Evolutionary conservation across 2,113 vertebrate genomes (phyloP), one percentile per base, ranked within the genome.

Genomic region (Daphoenositta chrysoptera): DNA sequence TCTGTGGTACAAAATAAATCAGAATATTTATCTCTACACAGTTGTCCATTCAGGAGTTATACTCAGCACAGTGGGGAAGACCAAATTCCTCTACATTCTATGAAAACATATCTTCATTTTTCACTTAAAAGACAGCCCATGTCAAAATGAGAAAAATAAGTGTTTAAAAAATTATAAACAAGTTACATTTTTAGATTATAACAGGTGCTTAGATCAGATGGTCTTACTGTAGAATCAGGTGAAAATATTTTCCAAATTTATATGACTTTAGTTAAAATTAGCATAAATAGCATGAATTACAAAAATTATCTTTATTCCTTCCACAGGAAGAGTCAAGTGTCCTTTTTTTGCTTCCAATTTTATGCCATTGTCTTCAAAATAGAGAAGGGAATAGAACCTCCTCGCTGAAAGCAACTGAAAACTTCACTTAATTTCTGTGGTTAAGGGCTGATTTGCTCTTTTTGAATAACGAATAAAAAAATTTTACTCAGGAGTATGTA

Each of bases 221-320:
- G 20, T 69, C 53, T 83, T 51, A 83, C 35, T 47, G 56, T 72
- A 82, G 61, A 71, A 87, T 24, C 26, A 92, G 69, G 48, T 82
- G 47, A 86, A 94, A 77, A 56, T 76, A 91, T 60, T 84, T 89
- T 60, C 60, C 48, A 84, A 78, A 94, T 94, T 64, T 71, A 82
- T 66, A 44, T 3, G 1, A 48, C 53, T 72, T 92, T 11, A 93
- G 80, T 27, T 90, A 77, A 83, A 77, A 77, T 70, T 63, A 83
- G 48, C 31, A 44, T 28, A 51, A 87, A 77, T n/a, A 90, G 58
- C 28, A 92, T 42, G 83, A 77, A 92, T 77, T 83, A 83, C n/a
- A 88, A 88, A 90, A 90, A 51, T 24, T 40, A 53, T 73, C 50
- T 83, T 42, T 73, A 89, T 73, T 95, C 27, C 54, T 93, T 85